Evolutionary conservation across 2,113 vertebrate genomes (phyloP).

Genomic region (Vidua chalybeata): DNA sequence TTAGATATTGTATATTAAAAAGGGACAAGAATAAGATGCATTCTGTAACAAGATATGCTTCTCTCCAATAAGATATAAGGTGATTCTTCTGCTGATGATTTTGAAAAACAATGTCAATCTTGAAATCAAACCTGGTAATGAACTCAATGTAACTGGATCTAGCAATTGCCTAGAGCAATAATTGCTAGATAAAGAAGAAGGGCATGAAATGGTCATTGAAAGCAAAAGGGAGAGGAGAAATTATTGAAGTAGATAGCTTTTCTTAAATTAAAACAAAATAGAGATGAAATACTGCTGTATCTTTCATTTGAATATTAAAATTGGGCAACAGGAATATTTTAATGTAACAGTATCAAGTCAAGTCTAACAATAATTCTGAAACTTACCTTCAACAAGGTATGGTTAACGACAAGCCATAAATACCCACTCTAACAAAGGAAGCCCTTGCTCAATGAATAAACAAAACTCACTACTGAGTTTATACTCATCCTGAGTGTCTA

Average conservation of each 20-base stretch:
- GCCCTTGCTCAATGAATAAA: not conserved
- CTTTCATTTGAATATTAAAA: slow-evolving; percentile 12
- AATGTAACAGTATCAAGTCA: not conserved
- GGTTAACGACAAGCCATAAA: not conserved
- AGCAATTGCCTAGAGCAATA: slow-evolving; percentile 11
- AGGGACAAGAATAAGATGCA: not conserved
- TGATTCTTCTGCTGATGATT: slow-evolving; percentile 19
- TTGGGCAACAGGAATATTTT: not conserved
- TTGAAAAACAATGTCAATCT: slow-evolving; percentile 21
- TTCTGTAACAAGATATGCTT: not conserved
- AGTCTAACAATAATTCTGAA: not conserved
- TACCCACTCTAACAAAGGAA: not conserved
- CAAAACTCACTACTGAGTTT: not conserved
- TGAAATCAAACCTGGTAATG: slow-evolving; percentile 34
- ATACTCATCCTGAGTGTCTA: not conserved
- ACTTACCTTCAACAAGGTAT: not conserved
- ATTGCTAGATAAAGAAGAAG: slow-evolving; percentile 39
- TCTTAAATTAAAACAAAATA: slow-evolving; percentile 19
- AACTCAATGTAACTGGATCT: slow-evolving; percentile 20
- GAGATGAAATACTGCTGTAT: not conserved
- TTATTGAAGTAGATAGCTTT: not conserved
- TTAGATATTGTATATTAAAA: not conserved
- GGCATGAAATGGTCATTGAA: slow-evolving; percentile 15
- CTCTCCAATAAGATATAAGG: not conserved
- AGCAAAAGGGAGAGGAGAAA: slow-evolving; percentile 17